phyloP scores from a whole-genome alignment of 2,888 invertebrate genomes.

The Xylota segnis region DNA sequence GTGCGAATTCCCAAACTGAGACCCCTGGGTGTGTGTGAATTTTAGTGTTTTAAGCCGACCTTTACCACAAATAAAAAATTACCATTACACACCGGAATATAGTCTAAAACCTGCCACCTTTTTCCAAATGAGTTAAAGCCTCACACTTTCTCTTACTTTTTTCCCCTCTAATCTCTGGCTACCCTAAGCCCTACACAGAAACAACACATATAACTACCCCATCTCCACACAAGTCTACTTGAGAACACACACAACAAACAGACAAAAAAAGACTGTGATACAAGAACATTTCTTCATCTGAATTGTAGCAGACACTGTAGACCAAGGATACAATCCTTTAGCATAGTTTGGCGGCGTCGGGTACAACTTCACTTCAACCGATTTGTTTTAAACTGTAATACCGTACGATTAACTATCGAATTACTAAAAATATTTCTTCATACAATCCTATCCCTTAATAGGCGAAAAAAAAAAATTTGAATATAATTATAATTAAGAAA shows the following conservation, averaged over 20 bases:
- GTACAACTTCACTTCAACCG: background rate
- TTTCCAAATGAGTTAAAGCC: no score
- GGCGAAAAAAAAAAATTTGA: constrained; percentile 2
- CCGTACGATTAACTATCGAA: background rate
- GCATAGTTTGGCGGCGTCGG: constrained; percentile 58
- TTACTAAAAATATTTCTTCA: background rate
- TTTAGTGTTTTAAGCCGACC: no score
- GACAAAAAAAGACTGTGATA: background rate
- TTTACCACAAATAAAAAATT: no score
- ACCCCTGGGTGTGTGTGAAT: no score
- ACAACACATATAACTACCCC: background rate
- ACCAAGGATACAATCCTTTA: constrained; percentile 70
- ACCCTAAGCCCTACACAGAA: background rate
- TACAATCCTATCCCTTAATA: background rate
- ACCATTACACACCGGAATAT: no score
- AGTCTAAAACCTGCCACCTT: no score
- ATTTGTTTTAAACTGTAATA: background rate
- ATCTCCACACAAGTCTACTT: background rate
- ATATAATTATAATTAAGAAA: background rate
- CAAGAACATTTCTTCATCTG: constrained; percentile 25
- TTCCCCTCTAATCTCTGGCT: background rate
- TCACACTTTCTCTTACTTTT: no score
- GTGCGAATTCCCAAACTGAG: no score
- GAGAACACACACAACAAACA: constrained; percentile 16
- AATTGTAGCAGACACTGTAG: constrained; percentile 65